phyloP scores from a whole-genome alignment of 2,888 invertebrate genomes.

The Folsomia candida region DNA sequence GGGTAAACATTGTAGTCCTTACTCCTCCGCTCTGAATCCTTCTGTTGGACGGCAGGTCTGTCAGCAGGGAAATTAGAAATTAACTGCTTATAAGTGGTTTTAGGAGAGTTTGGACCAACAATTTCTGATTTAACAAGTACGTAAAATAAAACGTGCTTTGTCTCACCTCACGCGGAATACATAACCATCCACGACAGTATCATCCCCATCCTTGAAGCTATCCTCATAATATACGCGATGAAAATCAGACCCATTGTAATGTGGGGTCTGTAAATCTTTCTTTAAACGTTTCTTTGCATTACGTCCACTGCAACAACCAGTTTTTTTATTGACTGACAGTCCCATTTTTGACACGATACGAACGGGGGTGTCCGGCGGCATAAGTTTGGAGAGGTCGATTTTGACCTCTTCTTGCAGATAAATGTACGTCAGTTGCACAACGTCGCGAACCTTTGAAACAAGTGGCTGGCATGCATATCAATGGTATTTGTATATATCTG shows the following conservation, averaged over 20 bases:
- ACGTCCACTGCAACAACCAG: neutral
- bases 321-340: neutral
- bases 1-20: no score
- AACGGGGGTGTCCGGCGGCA: neutral
- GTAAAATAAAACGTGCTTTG: no score
- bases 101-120: no score
- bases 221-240: neutral
- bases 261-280: neutral
- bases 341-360: neutral
- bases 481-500: no score
- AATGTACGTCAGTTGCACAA: neutral
- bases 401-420: neutral
- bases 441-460: neutral
- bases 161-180: neutral
- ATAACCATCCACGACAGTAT: neutral
- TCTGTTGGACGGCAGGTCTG: no score
- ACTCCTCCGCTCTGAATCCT: no score
- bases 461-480: no score
- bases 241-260: neutral
- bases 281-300: neutral
- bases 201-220: neutral
- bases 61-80: no score
- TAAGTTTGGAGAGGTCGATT: neutral
- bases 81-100: no score
- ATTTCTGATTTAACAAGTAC: no score